Base-by-base conservation (phyloP, 2,888 invertebrate species). In the Dendrolimus pini region DNA sequence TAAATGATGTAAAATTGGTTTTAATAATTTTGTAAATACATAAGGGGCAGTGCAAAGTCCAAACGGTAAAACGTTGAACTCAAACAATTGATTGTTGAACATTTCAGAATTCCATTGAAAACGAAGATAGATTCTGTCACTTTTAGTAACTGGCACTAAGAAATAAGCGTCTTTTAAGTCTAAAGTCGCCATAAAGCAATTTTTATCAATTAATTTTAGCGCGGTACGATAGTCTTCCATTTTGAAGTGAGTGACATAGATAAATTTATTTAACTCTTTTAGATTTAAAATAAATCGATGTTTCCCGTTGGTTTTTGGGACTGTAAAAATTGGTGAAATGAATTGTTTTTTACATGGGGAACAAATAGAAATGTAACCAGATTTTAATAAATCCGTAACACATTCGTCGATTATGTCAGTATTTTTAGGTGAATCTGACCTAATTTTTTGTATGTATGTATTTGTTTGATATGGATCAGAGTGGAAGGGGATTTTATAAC, bases 1-100 rank as follows among this genome's bases (percentile, higher is more conserved):
- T 41, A 58, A 18, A 42, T 61, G 61, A 9, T 59, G 1, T 7
- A 55, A 55, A 1, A 7, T 7, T 47, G 47, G 47, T 12, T 47
- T 47, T 12, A 47, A 47, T 8, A 47, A 10, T 47, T 47, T 47
- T 47, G 47, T 47, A 47, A 47, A 47, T 10, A 12, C 12, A 10
- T 10, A 12, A 47, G 47, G 47, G 9, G 47, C 47, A 12, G 47
- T 47, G 47, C 47, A 47, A 10, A 9, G 12, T 10, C 47, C 47
- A 47, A 7, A 47, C 12, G 47, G 47, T 12, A 47, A 10, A 8
- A 9, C 9, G 47, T 8, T 47, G 12, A 47, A 47, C 6, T 47
- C 47, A 47, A 10, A 47, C 47, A 47, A 7, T 47, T 47, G 47
- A 47, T 10, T 10, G 47, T 47, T 47, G 12, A 47, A 47, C 47